Evolutionary conservation across 2,113 vertebrate genomes (phyloP), one percentile per base, ranked within the genome.

Genomic region (Osmerus eperlanus): DNA sequence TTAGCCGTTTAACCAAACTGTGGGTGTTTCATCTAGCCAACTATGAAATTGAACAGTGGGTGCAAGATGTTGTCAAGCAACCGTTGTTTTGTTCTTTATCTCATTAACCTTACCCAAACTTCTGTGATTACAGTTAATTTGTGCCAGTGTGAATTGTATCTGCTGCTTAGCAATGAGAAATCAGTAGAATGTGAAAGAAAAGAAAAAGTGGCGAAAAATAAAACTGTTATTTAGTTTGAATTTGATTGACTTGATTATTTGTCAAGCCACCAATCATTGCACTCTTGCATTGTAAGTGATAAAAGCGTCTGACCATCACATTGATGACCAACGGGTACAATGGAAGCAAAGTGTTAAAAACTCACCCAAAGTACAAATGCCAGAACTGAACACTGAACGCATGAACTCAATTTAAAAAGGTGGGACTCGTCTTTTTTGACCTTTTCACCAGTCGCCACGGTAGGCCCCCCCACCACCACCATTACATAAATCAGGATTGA

Each of bases 401-500:
- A n/a, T 18, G 59, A 64, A 64, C 62, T 64, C 62, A 64, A 36
- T 64, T 28, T 64, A 64, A 64, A 60, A 25, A 36, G 62, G 62
- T n/a, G 61, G 32, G 7, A 65, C 62, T 65, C 18, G 62, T 65
- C 32, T 65, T 41, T 41, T 29, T 36, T 65, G 29, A 65, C 62
- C 62, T 65, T 65, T 13, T 28, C 62, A 19, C 29, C 18, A 23
- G 58, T 41, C 25, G 25, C 62, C 28, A 65, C 29, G 15, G 32
- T 41, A 36, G 18, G 25, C 25, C 62, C 62, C 28, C 62, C 16
- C 6, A 47, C 41, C 41, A 47, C 41, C 13, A 7, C 8, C 6
- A 63, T 68, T 63, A n/a, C 28, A 65, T 61, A 61, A 74, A 70
- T 71, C 62, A 69, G 63, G 47, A 29, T 32, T 28, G 32, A 55